Base-by-base conservation (phyloP, 2,113 vertebrate genomes). In the Ciconia maguari region DNA sequence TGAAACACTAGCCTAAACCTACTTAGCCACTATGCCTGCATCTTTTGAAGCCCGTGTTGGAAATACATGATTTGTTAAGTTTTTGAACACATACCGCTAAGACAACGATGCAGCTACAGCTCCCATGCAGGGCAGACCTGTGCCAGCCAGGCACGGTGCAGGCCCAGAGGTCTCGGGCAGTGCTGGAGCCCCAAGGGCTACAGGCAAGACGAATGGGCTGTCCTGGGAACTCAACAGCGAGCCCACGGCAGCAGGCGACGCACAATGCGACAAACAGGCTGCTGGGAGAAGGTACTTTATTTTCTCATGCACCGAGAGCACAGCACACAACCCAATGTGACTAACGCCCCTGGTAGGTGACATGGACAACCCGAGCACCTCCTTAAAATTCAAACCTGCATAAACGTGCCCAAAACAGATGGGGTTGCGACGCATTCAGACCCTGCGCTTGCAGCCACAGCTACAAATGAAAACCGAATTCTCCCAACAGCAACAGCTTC, bases 1-100 rank as follows among this genome's bases (percentile, higher is more conserved):
- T 66, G 60, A 97, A 97, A 96, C 84, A 89, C 81, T 94, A 92
- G 27, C 71, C 74, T 87, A 92, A 98, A 83, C 88, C 88, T 89
- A 94, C 90, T 95, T 94, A 94, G 93, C 94, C 90, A 90, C 92
- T 87, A 86, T 91, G 83, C 61, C 88, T 75, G 91, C 91, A 87
- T 62, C 89, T 93, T 88, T 89, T 66, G 80, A 96, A 97, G 89
- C 57, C 20, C 8, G 0, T n/a, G 38, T 4, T 61, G 71, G 86
- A 96, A 96, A 79, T 61, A 86, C 34, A 68, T 3, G 10, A 60
- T 83, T 95, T 64, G 92, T 80, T 52, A 84, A 42, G 78, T 25
- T 71, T 95, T 85, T 57, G 30, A 89, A 85, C 68, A 61, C 25
- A 8, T 36, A 86, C 29, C 36, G 38, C 58, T 25, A 68, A 93